Conservation (phyloP, 2,113 vertebrate species). For the Lichenostomus cassidix region DNA sequence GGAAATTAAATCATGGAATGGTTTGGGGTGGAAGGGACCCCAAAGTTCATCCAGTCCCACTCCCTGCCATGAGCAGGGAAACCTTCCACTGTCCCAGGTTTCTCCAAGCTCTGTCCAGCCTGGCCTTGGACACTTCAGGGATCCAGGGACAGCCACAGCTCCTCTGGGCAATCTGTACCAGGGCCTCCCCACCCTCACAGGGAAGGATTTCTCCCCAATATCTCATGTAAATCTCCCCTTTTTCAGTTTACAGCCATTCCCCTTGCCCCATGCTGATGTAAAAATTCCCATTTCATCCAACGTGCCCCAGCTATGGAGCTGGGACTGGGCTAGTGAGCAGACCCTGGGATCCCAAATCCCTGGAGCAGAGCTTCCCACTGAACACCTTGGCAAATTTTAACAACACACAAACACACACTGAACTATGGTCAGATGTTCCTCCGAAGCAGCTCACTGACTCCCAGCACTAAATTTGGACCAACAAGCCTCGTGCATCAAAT, state of each 20-base stretch:
- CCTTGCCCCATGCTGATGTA: background rate
- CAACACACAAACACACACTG: background rate
- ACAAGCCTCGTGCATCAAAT: constrained; percentile 29
- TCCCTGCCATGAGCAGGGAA: background rate
- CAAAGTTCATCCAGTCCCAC: fast-evolving
- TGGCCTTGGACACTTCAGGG: background rate
- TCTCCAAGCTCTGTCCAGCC: fast-evolving
- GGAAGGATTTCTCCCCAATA: too few species aligned
- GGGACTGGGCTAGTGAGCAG: background rate
- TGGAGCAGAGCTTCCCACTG: background rate
- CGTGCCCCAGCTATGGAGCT: background rate
- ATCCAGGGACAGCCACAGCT: background rate
- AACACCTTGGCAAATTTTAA: background rate
- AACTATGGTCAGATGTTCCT: background rate
- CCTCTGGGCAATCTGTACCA: background rate
- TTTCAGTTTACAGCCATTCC: background rate
- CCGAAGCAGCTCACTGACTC: background rate
- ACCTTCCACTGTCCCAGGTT: fast-evolving
- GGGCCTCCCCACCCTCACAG: background rate
- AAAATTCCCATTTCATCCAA: background rate
- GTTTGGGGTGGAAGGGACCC: background rate
- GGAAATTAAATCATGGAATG: background rate
- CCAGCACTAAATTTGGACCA: constrained; percentile 25
- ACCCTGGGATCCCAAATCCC: background rate
- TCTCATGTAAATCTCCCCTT: background rate